Conservation (phyloP, 2,797 vertebrate species). For the Okamejei kenojei region DNA sequence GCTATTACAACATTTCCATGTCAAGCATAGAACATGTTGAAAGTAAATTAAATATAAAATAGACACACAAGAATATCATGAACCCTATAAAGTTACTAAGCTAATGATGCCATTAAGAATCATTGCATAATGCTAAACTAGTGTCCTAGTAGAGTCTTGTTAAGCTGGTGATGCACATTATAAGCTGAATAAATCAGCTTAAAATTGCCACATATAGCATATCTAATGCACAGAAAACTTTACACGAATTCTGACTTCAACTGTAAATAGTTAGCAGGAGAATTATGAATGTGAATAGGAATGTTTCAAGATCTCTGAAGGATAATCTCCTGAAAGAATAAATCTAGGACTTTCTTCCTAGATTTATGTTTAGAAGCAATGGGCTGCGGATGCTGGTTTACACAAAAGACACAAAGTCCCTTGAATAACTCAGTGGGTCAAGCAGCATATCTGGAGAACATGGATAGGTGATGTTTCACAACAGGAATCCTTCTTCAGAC, state of each 20-base stretch:
- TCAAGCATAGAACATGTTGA: neutral
- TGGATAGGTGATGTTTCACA: no score
- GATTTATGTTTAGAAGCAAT: no score
- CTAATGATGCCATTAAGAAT: constrained; percentile 29
- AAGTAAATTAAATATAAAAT: constrained; percentile 31
- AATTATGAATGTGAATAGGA: neutral
- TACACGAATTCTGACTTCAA: neutral
- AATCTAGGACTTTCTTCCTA: neutral
- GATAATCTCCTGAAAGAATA: neutral
- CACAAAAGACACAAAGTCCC: no score
- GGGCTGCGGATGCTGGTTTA: no score
- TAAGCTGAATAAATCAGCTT: neutral
- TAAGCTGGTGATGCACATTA: constrained; percentile 13
- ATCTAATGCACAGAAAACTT: neutral
- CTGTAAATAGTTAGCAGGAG: neutral
- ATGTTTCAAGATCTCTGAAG: neutral
- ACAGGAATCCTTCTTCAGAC: no score
- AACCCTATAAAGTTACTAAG: constrained; percentile 9
- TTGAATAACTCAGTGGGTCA: no score
- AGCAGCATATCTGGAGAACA: no score
- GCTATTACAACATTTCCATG: neutral
- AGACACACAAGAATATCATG: neutral
- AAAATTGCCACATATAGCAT: constrained; percentile 9
- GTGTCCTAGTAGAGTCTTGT: neutral
- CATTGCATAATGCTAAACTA: neutral